Conservation (phyloP, 2,888 invertebrate genomes). For the Calameuta idolon region DNA sequence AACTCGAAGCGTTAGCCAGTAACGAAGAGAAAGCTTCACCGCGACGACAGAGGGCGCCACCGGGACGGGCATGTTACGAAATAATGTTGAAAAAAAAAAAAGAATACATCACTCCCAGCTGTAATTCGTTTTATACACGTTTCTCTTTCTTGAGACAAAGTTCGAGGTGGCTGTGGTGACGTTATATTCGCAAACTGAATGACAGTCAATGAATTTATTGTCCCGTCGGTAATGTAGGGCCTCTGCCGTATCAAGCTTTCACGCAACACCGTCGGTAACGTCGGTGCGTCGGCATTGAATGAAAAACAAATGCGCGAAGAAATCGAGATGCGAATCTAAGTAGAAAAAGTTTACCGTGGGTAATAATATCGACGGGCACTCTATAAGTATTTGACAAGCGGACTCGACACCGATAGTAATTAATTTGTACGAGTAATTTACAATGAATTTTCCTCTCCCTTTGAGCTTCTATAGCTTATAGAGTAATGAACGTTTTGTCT, state of each 20-base stretch:
- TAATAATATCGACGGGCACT: conserved; percentile 46
- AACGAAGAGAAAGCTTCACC: conserved; percentile 9
- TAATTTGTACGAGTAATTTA: conserved; percentile 53
- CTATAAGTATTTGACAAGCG: conserved; percentile 54
- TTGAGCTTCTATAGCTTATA: conserved; percentile 52
- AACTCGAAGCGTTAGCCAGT: conserved; percentile 14
- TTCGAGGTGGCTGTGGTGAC: background rate
- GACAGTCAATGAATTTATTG: background rate
- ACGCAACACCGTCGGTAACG: background rate
- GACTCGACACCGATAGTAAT: conserved; percentile 53
- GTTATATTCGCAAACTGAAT: background rate
- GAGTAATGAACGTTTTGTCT: conserved; percentile 49
- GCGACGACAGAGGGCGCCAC: conserved; percentile 13
- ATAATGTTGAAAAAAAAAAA: background rate
- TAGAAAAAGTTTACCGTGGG: conserved; percentile 46
- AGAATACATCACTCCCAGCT: background rate
- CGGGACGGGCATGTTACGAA: background rate
- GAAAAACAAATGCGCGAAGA: conserved; percentile 8
- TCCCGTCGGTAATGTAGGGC: background rate
- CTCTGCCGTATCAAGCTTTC: background rate
- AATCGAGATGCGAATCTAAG: conserved; percentile 39
- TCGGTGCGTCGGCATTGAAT: conserved; percentile 12
- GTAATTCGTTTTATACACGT: background rate
- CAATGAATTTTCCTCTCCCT: conserved; percentile 40
- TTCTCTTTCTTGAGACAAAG: background rate